Evolutionary conservation across 2,113 vertebrate species (phyloP), one percentile per base, ranked within the genome.

Genomic region (Nibea coibor): DNA sequence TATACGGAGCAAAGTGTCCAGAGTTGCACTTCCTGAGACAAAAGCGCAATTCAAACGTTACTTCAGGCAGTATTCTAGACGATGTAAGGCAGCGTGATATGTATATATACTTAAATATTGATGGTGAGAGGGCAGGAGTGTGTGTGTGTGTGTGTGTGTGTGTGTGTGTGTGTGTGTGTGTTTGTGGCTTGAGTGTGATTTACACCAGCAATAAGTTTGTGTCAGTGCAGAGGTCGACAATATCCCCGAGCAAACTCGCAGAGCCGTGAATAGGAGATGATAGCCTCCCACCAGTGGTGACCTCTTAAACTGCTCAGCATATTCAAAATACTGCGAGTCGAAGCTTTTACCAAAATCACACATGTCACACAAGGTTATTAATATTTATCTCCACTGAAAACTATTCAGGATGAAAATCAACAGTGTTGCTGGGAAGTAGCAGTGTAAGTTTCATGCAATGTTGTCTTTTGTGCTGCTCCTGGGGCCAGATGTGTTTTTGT

Each of bases 191-290:
- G 19, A 64, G 73, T 66, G 53, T 89, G 89, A 92, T 92, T 88
- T 93, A 92, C 89, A 81, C 76, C 50, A 73, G 86, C 87, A 93
- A 92, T 93, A 91, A 75, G 90, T 92, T 89, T 80, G 82, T 76
- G 85, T 88, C 81, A 75, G 86, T 22, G 4, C 61, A 51, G 85
- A 87, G 90, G 86, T 91, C 78, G 64, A 76, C 89, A 19, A 45
- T 48, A 54, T 77, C 92, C 86, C 66, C 1, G 15, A 86, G 91
- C 87, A 31, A 86, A 82, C 73, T 65, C 50, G 24, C 73, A 59
- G 74, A 88, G 63, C 81, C 12, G 75, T 68, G 83, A 85, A 88
- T 70, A 54, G 73, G 57, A 86, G 66, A 87, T 81, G 80, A 78
- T 77, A 39, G 65, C 84, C 83, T 80, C 84, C 87, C 85, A 83